Evolutionary conservation across 2,113 vertebrate species (phyloP).

Genomic region (Meleagris gallopavo): DNA sequence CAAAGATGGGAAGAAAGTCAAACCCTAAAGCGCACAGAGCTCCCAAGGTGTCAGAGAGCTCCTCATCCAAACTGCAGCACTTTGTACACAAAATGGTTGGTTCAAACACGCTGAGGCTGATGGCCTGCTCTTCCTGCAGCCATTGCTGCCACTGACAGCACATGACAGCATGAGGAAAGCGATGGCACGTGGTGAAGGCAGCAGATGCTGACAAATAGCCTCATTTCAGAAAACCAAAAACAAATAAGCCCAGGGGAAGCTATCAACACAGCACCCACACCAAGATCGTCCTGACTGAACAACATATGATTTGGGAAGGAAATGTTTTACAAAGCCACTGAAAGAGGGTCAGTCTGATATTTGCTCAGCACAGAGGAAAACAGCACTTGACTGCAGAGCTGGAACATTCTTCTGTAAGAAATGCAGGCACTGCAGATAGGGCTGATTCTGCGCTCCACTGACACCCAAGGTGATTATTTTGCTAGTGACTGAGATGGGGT

Average conservation of each 20-base stretch:
- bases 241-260: neutral
- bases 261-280: neutral
- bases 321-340: neutral
- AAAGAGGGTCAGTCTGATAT: neutral
- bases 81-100: accelerated
- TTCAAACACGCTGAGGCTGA: neutral
- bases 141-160: neutral
- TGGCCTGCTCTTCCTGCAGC: neutral
- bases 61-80: neutral
- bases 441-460: neutral
- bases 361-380: neutral
- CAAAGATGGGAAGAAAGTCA: neutral
- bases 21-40: neutral
- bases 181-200: neutral
- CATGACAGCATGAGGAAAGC: accelerated
- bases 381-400: neutral
- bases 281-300: neutral
- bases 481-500: neutral
- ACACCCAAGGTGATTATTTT: neutral
- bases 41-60: neutral
- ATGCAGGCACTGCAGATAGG: neutral
- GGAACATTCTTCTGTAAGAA: neutral
- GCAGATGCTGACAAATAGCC: neutral
- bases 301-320: too few species aligned
- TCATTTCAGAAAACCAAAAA: neutral